Percentiles rank a stretch among this genome's conserved stretches.
These are phyloP conservation scores for Periophthalmodon schlosseri DNA, from an alignment of 2,113 vertebrate genomes.

Conservation along the genomic window DNA sequence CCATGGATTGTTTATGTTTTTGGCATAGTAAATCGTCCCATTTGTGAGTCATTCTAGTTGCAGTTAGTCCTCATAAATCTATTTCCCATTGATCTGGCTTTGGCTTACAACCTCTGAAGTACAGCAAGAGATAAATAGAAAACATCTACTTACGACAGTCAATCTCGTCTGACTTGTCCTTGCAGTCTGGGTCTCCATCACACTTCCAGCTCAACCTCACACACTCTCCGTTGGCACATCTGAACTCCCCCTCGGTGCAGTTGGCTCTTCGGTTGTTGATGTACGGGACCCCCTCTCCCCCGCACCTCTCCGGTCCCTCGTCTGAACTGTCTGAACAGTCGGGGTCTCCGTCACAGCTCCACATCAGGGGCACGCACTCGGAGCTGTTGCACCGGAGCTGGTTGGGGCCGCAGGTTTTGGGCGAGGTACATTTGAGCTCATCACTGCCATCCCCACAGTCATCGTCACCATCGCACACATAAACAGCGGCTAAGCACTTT, in stretches of 20 bases:
- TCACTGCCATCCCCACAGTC: slow-evolving; percentile 93
- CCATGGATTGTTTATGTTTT: background rate
- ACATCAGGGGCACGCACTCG: slow-evolving; percentile 88
- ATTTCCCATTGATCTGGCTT: background rate
- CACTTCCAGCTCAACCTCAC: slow-evolving; percentile 93
- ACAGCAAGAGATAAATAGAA: background rate
- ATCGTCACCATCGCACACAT: slow-evolving; percentile 89
- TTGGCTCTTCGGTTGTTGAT: slow-evolving; percentile 66
- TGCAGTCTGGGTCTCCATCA: slow-evolving; percentile 94
- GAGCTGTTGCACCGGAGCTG: slow-evolving; percentile 92
- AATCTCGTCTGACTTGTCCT: slow-evolving; percentile 94
- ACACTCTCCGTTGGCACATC: slow-evolving; percentile 90
- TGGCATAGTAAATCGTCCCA: background rate
- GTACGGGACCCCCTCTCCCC: slow-evolving; percentile 67
- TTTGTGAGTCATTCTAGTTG: background rate
- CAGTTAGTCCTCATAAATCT: too few relatives aligned
- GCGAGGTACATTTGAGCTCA: slow-evolving; percentile 83
- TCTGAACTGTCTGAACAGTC: slow-evolving; percentile 92
- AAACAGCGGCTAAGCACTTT: slow-evolving; percentile 86
- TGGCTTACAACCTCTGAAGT: background rate
- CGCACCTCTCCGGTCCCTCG: slow-evolving; percentile 84
- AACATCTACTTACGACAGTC: slow-evolving; percentile 87
- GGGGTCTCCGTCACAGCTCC: slow-evolving; percentile 92
- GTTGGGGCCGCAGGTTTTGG: slow-evolving; percentile 85
- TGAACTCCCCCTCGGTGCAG: slow-evolving; percentile 85